phyloP scores from a whole-genome alignment of 2,888 invertebrate genomes.

The Cataglyphis albicans region DNA sequence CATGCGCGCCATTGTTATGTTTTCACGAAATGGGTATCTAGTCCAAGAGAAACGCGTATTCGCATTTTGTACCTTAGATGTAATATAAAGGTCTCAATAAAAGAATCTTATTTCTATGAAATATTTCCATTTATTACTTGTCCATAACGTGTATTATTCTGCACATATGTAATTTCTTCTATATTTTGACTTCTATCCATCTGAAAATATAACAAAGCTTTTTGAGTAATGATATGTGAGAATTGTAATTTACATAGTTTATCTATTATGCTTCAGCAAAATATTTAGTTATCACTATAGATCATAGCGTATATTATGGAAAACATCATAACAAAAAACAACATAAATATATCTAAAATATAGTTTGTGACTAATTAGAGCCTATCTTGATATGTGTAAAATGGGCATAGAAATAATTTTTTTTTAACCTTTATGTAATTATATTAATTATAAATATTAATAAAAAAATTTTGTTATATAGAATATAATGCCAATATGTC shows the following conservation, averaged over 20 bases:
- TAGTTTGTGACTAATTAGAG: neutral
- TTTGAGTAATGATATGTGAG: neutral
- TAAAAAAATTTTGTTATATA: slow-evolving; percentile 13
- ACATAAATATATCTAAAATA: neutral
- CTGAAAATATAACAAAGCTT: slow-evolving; percentile 40
- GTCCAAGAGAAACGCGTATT: slow-evolving; percentile 46
- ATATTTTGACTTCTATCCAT: neutral
- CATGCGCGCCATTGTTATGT: slow-evolving; percentile 2
- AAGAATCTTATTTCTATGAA: slow-evolving; percentile 42
- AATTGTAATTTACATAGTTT: neutral
- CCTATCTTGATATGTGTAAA: no score
- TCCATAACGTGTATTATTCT: neutral
- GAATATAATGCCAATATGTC: neutral
- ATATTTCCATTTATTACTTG: slow-evolving; percentile 13
- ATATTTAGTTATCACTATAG: slow-evolving; percentile 53
- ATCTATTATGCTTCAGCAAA: slow-evolving; percentile 42
- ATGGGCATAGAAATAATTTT: neutral
- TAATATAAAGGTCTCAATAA: slow-evolving; percentile 50
- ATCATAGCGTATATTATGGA: slow-evolving; percentile 72
- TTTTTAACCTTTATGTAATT: neutral
- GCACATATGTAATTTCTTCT: neutral
- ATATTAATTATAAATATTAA: slow-evolving; percentile 15
- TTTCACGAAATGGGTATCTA: slow-evolving; percentile 44
- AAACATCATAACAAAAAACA: slow-evolving; percentile 68
- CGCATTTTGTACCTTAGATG: slow-evolving; percentile 48